These are phyloP conservation scores for Lutraria lutraria DNA, from an alignment of 2,888 invertebrate genomes.

Conservation along the genomic window DNA sequence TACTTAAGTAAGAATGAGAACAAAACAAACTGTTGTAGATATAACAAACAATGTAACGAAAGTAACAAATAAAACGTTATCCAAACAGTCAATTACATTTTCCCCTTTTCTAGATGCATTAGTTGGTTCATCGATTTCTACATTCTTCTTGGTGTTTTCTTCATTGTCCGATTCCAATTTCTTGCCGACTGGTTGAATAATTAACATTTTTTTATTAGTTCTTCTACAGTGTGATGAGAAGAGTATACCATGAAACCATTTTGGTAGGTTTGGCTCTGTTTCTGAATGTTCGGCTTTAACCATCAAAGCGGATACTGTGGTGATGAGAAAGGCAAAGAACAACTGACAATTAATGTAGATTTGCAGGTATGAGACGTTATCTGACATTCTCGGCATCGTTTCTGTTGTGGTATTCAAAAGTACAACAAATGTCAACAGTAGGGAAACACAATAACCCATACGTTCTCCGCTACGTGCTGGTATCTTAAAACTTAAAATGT, in stretches of 20 bases:
- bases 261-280: not conserved
- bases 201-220: no score
- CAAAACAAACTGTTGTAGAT: not conserved
- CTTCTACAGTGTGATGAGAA: not conserved
- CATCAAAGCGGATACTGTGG: not conserved
- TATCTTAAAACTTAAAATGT: constrained; percentile 19
- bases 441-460: not conserved
- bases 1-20: not conserved
- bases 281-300: not conserved
- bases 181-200: no score
- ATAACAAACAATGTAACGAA: not conserved
- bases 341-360: constrained; percentile 1
- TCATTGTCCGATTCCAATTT: not conserved
- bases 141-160: not conserved
- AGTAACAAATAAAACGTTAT: not conserved
- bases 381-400: constrained; percentile 16
- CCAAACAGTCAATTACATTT: not conserved
- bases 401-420: not conserved
- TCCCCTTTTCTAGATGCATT: not conserved
- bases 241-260: not conserved
- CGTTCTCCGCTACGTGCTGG: constrained; percentile 12
- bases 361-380: constrained; percentile 3
- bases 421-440: constrained; percentile 25
- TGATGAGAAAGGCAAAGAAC: not conserved
- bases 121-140: not conserved